Base-by-base conservation (phyloP, 2,888 invertebrate genomes). In the Pollenia labialis region DNA sequence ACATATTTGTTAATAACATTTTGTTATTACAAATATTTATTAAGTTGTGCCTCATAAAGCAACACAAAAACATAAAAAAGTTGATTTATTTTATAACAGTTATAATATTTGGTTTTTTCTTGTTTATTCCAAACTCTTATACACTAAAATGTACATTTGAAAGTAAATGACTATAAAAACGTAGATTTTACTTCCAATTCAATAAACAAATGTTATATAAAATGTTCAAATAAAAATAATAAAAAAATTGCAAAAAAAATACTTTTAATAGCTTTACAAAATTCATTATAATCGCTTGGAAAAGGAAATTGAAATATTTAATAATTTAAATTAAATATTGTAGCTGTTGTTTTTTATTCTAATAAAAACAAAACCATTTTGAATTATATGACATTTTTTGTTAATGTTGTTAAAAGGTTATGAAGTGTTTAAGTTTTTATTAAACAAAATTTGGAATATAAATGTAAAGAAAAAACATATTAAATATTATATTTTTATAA, bases 231-330 rank as follows among this genome's bases (percentile, higher is more conserved):
- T 4, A 52, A 71, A 52, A 62, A 46, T 32, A 60, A 54, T 0
- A 4, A 2, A 46, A 44, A 62, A 74, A 66, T 11, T 48, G 54
- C 23, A 54, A 48, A 80, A 68, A 68, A 71, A 69, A 10, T 48
- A 4, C 11, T 68, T 68, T 68, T 50, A 75, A 62, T 54, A 69
- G 76, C 76, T 71, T 71, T 69, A 46, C 40, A 69, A 60, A 69
- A 62, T 76, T 69, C 14, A 64, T 62, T 40, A 81, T 80, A 80
- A 64, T 64, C 16, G n/a, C 18, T 48, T 72, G 54, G 60, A 64
- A 76, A 82, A 82, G 82, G 82, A 82, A 82, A 82, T 82, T 82
- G 54, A 82, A 76, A 76, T 54, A 82, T 71, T 82, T 82, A 82
- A 69, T 82, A 62, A 48, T 62, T 69, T 76, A 62, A 76, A 71